These are phyloP conservation scores for Balanococcus diminutus DNA, from an alignment of 2,888 invertebrate genomes.

Conservation along the genomic window DNA sequence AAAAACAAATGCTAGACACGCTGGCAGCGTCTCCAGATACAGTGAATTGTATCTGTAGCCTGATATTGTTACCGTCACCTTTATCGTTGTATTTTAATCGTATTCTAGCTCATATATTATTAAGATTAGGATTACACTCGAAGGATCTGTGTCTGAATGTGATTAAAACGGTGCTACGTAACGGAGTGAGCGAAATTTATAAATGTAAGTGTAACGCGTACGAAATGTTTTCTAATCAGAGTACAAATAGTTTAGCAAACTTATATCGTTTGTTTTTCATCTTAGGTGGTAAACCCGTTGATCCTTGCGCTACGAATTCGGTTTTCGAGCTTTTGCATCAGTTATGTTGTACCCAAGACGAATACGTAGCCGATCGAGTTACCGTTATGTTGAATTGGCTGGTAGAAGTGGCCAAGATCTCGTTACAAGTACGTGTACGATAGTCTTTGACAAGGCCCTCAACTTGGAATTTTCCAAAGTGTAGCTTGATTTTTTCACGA, in stretches of 20 bases:
- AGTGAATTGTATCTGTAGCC: conserved; percentile 61
- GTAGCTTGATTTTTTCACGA: too few species aligned
- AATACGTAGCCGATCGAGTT: conserved; percentile 68
- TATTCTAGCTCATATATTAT: conserved; percentile 72
- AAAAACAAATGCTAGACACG: conserved; percentile 25
- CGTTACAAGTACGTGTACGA: conserved; percentile 32
- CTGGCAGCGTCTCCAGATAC: conserved; percentile 64
- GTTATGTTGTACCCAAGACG: conserved; percentile 71
- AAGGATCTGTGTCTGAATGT: conserved; percentile 68
- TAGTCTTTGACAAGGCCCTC: too few species aligned
- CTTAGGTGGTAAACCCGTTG: conserved; percentile 46
- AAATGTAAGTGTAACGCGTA: conserved; percentile 56
- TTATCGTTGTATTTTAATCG: conserved; percentile 69
- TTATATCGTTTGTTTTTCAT: not conserved
- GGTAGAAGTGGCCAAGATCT: conserved; percentile 64
- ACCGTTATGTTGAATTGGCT: conserved; percentile 78
- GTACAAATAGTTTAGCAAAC: not conserved
- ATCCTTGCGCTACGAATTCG: conserved; percentile 63
- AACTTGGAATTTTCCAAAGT: too few species aligned
- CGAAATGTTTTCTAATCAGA: too few species aligned
- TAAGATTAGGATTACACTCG: conserved; percentile 72
- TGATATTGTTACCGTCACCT: conserved; percentile 73
- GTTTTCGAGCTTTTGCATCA: conserved; percentile 83
- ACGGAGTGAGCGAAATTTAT: conserved; percentile 61
- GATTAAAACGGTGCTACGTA: conserved; percentile 68